Percentiles rank a stretch among this genome's conserved stretches.
phyloP scores from a whole-genome alignment of 30 jellyfish, hydroid and myxozoan species.

The Chironex yamaguchii region DNA sequence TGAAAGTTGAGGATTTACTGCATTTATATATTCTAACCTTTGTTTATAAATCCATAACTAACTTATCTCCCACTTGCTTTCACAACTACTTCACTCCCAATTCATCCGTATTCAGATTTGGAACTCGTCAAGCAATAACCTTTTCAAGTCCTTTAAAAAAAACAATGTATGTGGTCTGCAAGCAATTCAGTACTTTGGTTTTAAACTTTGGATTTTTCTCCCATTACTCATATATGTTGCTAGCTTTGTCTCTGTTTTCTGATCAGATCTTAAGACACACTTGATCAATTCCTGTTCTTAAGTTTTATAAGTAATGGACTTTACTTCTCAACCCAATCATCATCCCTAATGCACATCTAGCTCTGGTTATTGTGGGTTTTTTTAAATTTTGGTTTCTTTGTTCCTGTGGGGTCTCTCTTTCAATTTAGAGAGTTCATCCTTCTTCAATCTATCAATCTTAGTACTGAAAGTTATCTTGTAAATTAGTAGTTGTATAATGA shows the following conservation, averaged over 20 bases:
- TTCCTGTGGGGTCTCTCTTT: neutral
- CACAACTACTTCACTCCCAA: slow-evolving; percentile 22
- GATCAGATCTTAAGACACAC: slow-evolving; percentile 2
- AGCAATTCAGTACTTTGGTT: slow-evolving; percentile 22
- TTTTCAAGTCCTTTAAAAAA: slow-evolving; percentile 1
- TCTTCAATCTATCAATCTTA: no score
- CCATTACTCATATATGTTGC: slow-evolving; percentile 11
- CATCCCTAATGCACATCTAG: slow-evolving; percentile 42
- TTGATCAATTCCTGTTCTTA: slow-evolving; percentile 12
- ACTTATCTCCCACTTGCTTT: slow-evolving; percentile 11
- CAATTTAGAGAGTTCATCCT: slow-evolving; percentile 27
- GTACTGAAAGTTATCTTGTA: no score
- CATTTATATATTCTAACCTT: slow-evolving; percentile 17
- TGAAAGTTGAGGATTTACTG: slow-evolving; percentile 27
- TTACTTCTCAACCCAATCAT: no score
- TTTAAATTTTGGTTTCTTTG: neutral
- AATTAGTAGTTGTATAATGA: no score
- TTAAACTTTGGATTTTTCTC: slow-evolving; percentile 6
- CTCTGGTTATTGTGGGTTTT: neutral
- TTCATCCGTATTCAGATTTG: slow-evolving; percentile 1
- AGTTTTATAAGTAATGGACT: no score
- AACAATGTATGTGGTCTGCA: slow-evolving; percentile 18
- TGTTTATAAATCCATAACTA: neutral
- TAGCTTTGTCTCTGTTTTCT: neutral
- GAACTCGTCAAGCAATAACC: slow-evolving; percentile 39